Base-by-base conservation (phyloP, 2,888 invertebrate species). In the Pristionchus arcanus region DNA sequence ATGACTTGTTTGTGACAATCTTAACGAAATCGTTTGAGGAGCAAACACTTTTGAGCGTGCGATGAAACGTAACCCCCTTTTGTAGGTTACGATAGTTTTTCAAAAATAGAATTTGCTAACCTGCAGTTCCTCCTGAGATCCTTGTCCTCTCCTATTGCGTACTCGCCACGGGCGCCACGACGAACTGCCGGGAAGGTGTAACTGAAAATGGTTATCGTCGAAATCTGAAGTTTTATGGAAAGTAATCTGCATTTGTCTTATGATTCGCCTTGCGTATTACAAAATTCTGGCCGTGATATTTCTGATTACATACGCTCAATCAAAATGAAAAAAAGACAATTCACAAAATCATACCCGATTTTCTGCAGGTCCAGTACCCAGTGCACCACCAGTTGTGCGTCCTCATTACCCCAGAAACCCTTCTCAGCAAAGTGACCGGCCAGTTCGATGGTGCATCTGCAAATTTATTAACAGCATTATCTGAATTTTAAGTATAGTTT, bases 361-460 rank as follows among this genome's bases (percentile, higher is more conserved):
- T 42, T 42, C 21, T 86, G 63, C 25, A 90, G 74, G 42, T 87
- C 90, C 16, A 55, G 28, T 0, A 90, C 53, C 91, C 91, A 91
- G 2, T 31, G 34, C 49, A 59, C 25, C n/a, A 90, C 55, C 9
- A 90, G 49, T 16, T 89, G 5, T 7, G 77, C 87, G 63, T 92
- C 92, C 16, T 90, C 89, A 21, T 90, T 21, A n/a, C 77, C 89
- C 91, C 91, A 92, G 34, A 92, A 90, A 0, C 87, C 63, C 9
- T 88, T 11, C 4, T 37, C 55, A 16, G 81, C 90, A 34, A 92
- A 90, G 13, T 90, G 86, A 1, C 89, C 66, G 3, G 91, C 91
- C 42, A 92, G 55, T 25, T 91, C 74, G 16, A 83, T 63, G 13
- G 89, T 88, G 68, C 92, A 89, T 37, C 89, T 83, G 74, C 16